Evolutionary conservation across 2,113 vertebrate species (phyloP).

Genomic region (Alaudala cheleensis): DNA sequence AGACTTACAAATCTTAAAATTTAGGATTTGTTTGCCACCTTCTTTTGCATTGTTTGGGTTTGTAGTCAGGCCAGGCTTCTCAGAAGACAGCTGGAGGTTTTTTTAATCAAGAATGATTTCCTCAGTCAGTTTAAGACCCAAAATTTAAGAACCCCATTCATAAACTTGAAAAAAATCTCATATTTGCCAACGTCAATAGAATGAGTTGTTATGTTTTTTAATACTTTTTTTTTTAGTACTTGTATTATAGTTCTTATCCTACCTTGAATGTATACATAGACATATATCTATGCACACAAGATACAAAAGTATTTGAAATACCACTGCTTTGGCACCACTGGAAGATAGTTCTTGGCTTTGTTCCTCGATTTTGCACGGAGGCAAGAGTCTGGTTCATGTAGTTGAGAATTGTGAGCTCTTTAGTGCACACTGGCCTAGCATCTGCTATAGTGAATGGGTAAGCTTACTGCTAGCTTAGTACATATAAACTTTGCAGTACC

Average conservation of each 20-base stretch:
- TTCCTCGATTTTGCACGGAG: not conserved
- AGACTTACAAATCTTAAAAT: not conserved
- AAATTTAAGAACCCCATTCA: not conserved
- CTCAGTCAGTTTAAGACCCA: not conserved
- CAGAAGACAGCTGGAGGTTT: not conserved
- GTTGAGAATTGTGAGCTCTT: not conserved
- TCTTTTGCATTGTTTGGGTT: not conserved
- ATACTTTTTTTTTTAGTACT: not conserved
- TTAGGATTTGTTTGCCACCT: not conserved
- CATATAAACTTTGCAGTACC: not conserved
- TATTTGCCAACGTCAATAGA: not conserved
- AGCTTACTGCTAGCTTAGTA: not conserved
- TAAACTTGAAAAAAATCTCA: not conserved
- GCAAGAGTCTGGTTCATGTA: not conserved
- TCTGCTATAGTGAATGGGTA: not conserved
- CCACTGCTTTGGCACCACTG: not conserved
- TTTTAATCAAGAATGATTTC: not conserved
- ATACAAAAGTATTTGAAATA: not conserved
- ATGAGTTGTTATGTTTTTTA: not conserved
- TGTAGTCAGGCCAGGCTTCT: not conserved
- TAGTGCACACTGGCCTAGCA: not conserved
- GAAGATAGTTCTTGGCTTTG: not conserved
- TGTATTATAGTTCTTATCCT: not conserved
- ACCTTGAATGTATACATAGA: not conserved
- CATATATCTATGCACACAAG: not conserved